A percentile compares a stretch with the other conserved stretches of the same genome.
Evolutionary conservation across 1,140 invertebrate genomes (phyloP).

Genomic region (Battus philenor): DNA sequence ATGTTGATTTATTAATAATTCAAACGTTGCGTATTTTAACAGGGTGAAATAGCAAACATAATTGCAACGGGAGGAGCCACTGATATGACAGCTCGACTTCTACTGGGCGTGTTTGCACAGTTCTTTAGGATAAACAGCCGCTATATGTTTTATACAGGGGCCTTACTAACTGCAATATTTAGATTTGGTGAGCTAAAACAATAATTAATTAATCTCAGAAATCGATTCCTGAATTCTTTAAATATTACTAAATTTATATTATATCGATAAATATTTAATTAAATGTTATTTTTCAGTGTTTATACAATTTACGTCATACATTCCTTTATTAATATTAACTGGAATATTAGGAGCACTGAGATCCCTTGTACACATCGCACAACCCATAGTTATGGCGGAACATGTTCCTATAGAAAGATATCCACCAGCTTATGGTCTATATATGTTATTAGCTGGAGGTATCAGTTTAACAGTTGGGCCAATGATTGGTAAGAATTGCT

Average conservation of each 20-base stretch:
- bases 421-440: conserved; percentile 79
- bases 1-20: too few relatives aligned
- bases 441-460: conserved; percentile 76
- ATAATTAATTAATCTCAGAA: too few relatives aligned
- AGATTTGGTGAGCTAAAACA: conserved; percentile 71
- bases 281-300: conserved; percentile 53
- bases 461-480: conserved; percentile 62
- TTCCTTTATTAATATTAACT: conserved; percentile 66
- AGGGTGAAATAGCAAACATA: conserved; percentile 63
- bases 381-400: conserved; percentile 79
- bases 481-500: conserved; percentile 55
- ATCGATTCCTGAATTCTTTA: too few relatives aligned
- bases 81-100: conserved; percentile 53
- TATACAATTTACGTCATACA: conserved; percentile 60
- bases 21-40: too few relatives aligned
- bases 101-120: conserved; percentile 52
- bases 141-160: conserved; percentile 73
- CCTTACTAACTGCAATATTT: conserved; percentile 68
- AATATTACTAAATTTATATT: too few relatives aligned
- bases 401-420: conserved; percentile 79
- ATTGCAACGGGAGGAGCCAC: conserved; percentile 60
- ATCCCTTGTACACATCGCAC: conserved; percentile 75
- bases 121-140: conserved; percentile 69
- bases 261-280: too few relatives aligned
- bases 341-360: conserved; percentile 75